phyloP scores from a whole-genome alignment of 2,113 vertebrate genomes.

The Ictalurus furcatus region DNA sequence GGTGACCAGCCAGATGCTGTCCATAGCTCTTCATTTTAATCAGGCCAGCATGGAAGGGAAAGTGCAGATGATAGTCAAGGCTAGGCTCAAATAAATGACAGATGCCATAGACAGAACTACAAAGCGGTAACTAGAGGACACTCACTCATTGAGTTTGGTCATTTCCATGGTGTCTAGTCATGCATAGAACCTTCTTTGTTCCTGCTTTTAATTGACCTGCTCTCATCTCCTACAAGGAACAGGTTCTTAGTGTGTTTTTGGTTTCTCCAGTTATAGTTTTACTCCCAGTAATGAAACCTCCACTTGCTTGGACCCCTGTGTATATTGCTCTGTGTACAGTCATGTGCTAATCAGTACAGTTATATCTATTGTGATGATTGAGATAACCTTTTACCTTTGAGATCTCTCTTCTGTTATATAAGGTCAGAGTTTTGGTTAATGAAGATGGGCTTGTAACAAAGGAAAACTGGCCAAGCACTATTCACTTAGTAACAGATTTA shows the following conservation, averaged over 20 bases:
- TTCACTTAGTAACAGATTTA: not conserved
- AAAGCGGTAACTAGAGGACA: constrained; percentile 33
- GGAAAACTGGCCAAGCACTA: not conserved
- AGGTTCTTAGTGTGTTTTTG: not conserved
- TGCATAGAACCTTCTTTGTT: not conserved
- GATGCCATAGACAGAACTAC: constrained; percentile 43
- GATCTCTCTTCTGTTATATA: not conserved
- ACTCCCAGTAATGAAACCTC: not conserved
- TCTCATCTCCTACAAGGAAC: not conserved
- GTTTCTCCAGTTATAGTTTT: not conserved
- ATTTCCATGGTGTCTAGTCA: not conserved
- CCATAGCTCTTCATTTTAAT: not conserved
- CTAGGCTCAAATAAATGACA: constrained; percentile 19
- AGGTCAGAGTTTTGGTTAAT: not conserved
- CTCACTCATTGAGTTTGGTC: not conserved
- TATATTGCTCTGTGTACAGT: not conserved
- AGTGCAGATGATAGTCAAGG: constrained; percentile 9
- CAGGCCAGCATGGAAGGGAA: constrained; percentile 7
- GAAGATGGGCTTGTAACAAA: not conserved
- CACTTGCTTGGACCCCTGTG: not conserved
- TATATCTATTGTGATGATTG: not conserved
- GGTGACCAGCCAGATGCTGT: not conserved
- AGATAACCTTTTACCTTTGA: not conserved
- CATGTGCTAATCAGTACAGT: not conserved
- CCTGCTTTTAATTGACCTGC: not conserved